These are phyloP conservation scores for Pungitius pungitius DNA, from an alignment of 2,113 vertebrate genomes.

Conservation along the genomic window DNA sequence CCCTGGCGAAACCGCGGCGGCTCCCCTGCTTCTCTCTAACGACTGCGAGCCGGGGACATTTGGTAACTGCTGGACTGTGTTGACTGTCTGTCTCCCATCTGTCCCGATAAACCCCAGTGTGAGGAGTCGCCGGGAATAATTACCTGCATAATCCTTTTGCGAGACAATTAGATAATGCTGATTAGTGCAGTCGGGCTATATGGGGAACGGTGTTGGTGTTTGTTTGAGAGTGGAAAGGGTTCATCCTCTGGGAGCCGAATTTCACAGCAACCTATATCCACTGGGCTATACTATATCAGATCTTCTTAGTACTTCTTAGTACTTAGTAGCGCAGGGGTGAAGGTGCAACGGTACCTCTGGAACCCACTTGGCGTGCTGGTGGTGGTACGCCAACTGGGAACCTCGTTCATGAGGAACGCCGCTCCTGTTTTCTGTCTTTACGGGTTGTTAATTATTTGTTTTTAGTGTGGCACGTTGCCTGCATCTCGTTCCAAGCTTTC, in stretches of 20 bases:
- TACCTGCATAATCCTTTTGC: conserved; percentile 77
- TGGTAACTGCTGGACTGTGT: background rate
- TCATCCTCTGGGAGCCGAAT: background rate
- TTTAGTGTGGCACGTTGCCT: background rate
- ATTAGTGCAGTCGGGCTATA: conserved; percentile 74
- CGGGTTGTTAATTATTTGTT: background rate
- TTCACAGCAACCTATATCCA: background rate
- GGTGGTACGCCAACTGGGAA: background rate
- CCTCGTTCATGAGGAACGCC: background rate
- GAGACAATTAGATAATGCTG: conserved; percentile 76
- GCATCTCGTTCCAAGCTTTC: background rate
- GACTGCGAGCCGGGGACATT: background rate
- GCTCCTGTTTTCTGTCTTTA: background rate
- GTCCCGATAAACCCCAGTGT: conserved; percentile 41
- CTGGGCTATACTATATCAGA: background rate
- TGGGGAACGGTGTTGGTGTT: conserved; percentile 47
- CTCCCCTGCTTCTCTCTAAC: background rate
- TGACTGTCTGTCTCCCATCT: conserved; percentile 41
- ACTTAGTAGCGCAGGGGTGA: too few relatives aligned
- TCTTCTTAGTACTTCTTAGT: background rate
- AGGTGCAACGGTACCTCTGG: background rate
- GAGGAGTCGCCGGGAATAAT: conserved; percentile 74
- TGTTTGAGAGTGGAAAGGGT: background rate
- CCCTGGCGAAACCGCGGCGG: background rate
- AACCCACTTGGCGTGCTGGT: background rate